Evolutionary conservation across 2,888 invertebrate genomes (phyloP).

Genomic region (Eilema sororculum): DNA sequence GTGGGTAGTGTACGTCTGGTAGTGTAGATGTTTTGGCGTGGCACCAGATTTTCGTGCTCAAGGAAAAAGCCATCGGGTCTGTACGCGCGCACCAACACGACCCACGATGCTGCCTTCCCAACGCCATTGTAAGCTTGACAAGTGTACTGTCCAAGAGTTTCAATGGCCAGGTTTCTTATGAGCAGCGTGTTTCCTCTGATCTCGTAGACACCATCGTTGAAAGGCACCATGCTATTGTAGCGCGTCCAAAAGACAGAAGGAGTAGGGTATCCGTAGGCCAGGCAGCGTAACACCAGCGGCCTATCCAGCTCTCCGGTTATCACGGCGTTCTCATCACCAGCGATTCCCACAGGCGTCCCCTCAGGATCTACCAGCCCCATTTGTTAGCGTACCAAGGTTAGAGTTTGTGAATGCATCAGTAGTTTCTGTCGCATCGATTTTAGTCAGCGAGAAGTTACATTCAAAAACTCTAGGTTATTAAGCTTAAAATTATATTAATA

Average conservation of each 20-base stretch:
- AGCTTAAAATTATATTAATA: conserved; percentile 58
- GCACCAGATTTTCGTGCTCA: conserved; percentile 57
- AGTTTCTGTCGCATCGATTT: conserved; percentile 23
- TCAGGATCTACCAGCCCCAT: conserved; percentile 83
- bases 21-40: conserved; percentile 43
- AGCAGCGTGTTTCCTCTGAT: conserved; percentile 92
- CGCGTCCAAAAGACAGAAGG: conserved; percentile 95
- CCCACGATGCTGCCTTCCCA: conserved; percentile 92
- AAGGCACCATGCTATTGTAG: conserved; percentile 90
- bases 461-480: conserved; percentile 69
- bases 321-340: conserved; percentile 89
- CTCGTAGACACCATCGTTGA: conserved; percentile 89
- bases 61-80: conserved; percentile 88
- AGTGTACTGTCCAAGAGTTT: conserved; percentile 94
- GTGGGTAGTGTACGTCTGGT: conserved; percentile 50
- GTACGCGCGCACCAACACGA: conserved; percentile 90
- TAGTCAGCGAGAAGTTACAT: conserved; percentile 49
- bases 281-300: conserved; percentile 91
- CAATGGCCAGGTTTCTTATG: conserved; percentile 90
- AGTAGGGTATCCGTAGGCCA: conserved; percentile 93
- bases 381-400: conserved; percentile 54
- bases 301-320: conserved; percentile 91
- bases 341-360: conserved; percentile 87
- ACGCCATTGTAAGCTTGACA: conserved; percentile 96
- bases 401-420: conserved; percentile 58